These are phyloP conservation scores for Xylota sylvarum DNA, from an alignment of 2,888 invertebrate genomes.

Conservation along the genomic window DNA sequence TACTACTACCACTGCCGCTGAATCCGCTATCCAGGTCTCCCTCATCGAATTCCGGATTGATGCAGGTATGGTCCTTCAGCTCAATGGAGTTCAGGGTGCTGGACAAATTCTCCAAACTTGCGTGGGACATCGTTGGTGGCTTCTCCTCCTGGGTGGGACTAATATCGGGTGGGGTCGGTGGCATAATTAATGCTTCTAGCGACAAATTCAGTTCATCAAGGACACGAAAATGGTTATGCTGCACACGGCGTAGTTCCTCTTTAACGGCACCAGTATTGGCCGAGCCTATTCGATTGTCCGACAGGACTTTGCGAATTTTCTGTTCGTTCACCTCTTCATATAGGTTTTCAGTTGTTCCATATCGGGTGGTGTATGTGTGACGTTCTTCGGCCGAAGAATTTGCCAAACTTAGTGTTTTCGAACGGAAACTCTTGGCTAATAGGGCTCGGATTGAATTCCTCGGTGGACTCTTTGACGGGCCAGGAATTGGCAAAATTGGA, in stretches of 20 bases:
- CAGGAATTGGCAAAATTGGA: conserved; percentile 78
- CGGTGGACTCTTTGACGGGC: conserved; percentile 84
- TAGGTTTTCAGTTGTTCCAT: conserved; percentile 91
- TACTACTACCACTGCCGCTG: conserved; percentile 88
- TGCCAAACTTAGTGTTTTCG: conserved; percentile 81
- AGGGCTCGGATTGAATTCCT: conserved; percentile 84
- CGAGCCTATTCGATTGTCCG: conserved; percentile 88
- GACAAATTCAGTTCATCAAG: conserved; percentile 94
- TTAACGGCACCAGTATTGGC: conserved; percentile 90
- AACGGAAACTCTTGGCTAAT: conserved; percentile 83
- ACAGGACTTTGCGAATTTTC: conserved; percentile 84
- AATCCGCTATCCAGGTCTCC: conserved; percentile 92
- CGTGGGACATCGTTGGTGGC: conserved; percentile 81
- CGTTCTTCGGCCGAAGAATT: conserved; percentile 83
- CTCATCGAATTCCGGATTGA: conserved; percentile 84
- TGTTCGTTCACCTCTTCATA: conserved; percentile 85
- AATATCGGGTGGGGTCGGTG: conserved; percentile 86
- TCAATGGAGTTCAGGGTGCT: conserved; percentile 84
- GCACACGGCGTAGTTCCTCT: conserved; percentile 93
- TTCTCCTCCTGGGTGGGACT: conserved; percentile 87
- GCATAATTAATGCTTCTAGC: conserved; percentile 95
- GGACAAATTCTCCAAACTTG: conserved; percentile 84
- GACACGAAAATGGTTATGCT: conserved; percentile 92
- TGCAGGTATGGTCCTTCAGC: conserved; percentile 84
- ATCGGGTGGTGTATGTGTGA: conserved; percentile 91